Conservation (phyloP, 2,113 vertebrate genomes). For the Misgurnus mizolepis region DNA sequence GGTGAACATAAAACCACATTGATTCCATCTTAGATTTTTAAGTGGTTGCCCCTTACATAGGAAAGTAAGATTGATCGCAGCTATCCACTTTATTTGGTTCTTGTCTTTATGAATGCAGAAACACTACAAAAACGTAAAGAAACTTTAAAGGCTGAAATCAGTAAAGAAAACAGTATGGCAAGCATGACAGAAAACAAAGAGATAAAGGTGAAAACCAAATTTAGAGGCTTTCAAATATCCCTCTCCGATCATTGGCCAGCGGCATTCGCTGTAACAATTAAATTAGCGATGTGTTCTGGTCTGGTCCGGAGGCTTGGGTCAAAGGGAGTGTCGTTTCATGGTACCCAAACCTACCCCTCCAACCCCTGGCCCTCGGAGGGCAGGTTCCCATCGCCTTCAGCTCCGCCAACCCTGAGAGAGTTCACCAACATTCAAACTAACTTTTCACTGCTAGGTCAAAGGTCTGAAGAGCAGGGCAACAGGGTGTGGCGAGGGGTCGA, state of each 20-base stretch:
- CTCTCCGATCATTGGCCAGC: conserved; percentile 55
- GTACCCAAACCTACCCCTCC: conserved; percentile 59
- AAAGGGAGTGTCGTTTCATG: conserved; percentile 69
- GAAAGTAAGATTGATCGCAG: conserved; percentile 29
- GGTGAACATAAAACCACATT: conserved; percentile 26
- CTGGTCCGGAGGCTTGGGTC: conserved; percentile 67
- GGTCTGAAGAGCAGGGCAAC: conserved; percentile 58
- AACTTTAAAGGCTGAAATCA: conserved; percentile 27
- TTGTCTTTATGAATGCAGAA: conserved; percentile 32
- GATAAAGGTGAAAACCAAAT: conserved; percentile 55
- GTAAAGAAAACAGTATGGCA: conserved; percentile 34
- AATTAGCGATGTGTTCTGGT: conserved; percentile 48
- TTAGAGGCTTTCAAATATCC: conserved; percentile 53
- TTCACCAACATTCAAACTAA: conserved; percentile 71
- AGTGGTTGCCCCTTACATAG: conserved; percentile 29
- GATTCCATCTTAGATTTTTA: conserved; percentile 38
- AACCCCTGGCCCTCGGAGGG: conserved; percentile 60
- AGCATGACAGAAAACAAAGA: conserved; percentile 19
- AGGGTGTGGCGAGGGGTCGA: conserved; percentile 60
- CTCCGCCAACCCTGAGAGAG: conserved; percentile 68
- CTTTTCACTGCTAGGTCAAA: conserved; percentile 78
- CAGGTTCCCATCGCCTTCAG: conserved; percentile 79
- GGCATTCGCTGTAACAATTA: conserved; percentile 65
- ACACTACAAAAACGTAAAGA: conserved; percentile 29
- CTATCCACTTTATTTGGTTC: conserved; percentile 31